Evolutionary conservation across 2,888 invertebrate species (phyloP).

Genomic region (Hylaea fasciaria): DNA sequence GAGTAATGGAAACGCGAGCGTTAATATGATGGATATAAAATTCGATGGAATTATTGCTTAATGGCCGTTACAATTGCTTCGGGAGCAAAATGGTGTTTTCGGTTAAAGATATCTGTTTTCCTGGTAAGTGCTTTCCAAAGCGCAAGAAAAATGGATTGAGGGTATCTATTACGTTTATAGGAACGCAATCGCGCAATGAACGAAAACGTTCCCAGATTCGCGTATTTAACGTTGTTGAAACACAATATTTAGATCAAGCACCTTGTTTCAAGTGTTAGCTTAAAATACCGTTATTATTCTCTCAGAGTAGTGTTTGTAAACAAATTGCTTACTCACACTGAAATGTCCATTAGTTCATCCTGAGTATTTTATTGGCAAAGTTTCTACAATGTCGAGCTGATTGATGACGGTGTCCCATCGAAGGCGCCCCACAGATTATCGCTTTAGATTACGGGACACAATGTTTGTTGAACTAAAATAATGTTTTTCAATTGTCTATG

Average conservation of each 20-base stretch:
- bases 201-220: neutral
- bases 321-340: slow-evolving; percentile 17
- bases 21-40: slow-evolving; percentile 82
- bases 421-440: slow-evolving; percentile 58
- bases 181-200: neutral
- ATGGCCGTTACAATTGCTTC: slow-evolving; percentile 76
- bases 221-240: slow-evolving; percentile 1
- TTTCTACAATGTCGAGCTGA: slow-evolving; percentile 54
- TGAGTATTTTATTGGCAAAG: slow-evolving; percentile 49
- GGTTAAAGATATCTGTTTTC: slow-evolving; percentile 48
- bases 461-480: slow-evolving; percentile 62
- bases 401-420: slow-evolving; percentile 63
- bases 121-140: slow-evolving; percentile 24
- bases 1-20: slow-evolving; percentile 71
- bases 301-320: too few relatives aligned
- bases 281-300: too few relatives aligned
- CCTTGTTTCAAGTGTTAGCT: neutral
- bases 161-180: neutral
- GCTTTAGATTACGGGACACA: slow-evolving; percentile 63
- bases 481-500: slow-evolving; percentile 54
- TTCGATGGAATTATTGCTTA: slow-evolving; percentile 82
- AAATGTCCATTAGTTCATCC: slow-evolving; percentile 15
- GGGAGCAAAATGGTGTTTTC: slow-evolving; percentile 62
- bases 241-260: neutral
- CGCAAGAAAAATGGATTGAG: neutral